Base-by-base conservation (phyloP, 2,888 invertebrate genomes). In the Drosophila yooni region DNA sequence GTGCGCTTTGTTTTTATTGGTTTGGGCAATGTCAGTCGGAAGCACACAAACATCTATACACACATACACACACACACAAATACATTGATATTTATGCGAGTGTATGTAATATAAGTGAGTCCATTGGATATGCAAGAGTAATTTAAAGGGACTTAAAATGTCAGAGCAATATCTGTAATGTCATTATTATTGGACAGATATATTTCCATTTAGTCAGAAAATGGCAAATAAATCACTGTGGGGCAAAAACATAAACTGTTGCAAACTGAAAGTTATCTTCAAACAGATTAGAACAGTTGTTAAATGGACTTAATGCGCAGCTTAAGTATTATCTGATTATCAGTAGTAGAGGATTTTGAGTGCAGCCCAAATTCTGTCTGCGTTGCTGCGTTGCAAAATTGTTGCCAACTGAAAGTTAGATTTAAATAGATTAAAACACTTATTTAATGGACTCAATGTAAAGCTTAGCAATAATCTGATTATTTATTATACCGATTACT, bases 1-100 rank as follows among this genome's bases (percentile, higher is more conserved):
- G 77, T 78, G 59, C 68, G 70, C 81, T 78, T 78, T 83, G 78
- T 78, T 83, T 81, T 83, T 73, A 78, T 83, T 80, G 83, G 83
- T 70, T 78, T 82, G 56, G 78, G 72, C 77, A 77, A 74, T 66
- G 65, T 3, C 74, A 64, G 59, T 50, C 63, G 34, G 25, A 57
- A 43, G 54, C 29, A 53, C 8, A 27, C 36, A 61, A 31, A 34
- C 11, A 60, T 43, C 31, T 15, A 50, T 15, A 53, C 21, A 33
- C 48, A 51, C 33, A 60, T 2, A 57, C 60, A 70, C 25, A 46
- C 38, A 60, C 5, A 52, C 34, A 33, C 21, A 61, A 13, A 13
- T 33, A 36, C 27, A 43, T 40, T 10, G 34, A 25, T 58, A 33
- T 46, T 38, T 33, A 25, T 5, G 21, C 21, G 8, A 33, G 2